phyloP scores from a whole-genome alignment of 2,113 vertebrate species.

The Lophochroa leadbeateri region DNA sequence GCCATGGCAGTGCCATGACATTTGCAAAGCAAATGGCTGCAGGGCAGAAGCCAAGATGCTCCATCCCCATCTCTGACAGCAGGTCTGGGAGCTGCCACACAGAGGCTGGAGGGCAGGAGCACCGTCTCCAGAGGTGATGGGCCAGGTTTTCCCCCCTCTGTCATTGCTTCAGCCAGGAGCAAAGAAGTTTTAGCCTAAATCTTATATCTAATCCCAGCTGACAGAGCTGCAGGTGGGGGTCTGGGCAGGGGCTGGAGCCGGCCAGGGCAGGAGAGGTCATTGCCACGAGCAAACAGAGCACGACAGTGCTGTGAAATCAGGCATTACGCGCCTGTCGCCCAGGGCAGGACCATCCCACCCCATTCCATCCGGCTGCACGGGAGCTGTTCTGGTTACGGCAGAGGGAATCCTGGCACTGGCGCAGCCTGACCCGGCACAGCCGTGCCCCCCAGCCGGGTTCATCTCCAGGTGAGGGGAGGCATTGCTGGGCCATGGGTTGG shows the following conservation, averaged over 20 bases:
- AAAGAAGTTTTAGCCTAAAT: background rate
- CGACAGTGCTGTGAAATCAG: slow-evolving; percentile 44
- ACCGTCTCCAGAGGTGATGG: background rate
- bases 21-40: background rate
- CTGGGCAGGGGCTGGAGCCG: background rate
- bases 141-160: background rate
- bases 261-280: background rate
- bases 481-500: slow-evolving; percentile 31
- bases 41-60: background rate
- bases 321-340: slow-evolving; percentile 38
- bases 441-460: slow-evolving; percentile 56
- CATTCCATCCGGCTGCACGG: background rate
- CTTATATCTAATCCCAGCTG: slow-evolving; percentile 15
- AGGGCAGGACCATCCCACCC: background rate
- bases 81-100: background rate
- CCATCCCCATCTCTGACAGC: background rate
- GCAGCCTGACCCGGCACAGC: slow-evolving; percentile 57
- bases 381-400: background rate
- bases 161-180: background rate
- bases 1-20: background rate
- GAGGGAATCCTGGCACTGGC: background rate
- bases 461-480: slow-evolving; percentile 73
- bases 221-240: background rate
- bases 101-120: background rate
- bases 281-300: slow-evolving; percentile 2